Conservation (phyloP, 2,797 vertebrate genomes). For the Arnoldichthys spilopterus region DNA sequence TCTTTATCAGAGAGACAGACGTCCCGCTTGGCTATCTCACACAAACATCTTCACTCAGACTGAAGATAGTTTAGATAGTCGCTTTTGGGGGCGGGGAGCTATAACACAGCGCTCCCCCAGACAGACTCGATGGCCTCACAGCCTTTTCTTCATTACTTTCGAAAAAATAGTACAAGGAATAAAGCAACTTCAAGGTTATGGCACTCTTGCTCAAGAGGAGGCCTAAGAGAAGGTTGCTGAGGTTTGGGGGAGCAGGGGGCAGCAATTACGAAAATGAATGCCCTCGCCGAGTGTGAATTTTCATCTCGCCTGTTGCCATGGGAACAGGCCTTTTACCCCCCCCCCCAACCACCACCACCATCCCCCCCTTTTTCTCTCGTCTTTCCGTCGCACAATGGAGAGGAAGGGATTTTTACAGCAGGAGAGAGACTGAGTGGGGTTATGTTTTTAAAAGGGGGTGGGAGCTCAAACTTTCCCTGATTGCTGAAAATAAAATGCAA, state of each 20-base stretch:
- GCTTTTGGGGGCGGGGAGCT: not conserved
- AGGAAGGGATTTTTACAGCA: slow-evolving; percentile 71
- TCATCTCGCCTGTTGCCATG: slow-evolving; percentile 88
- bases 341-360: slow-evolving; percentile 52
- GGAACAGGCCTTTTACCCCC: slow-evolving; percentile 73
- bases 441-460: slow-evolving; percentile 46
- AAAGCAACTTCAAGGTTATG: slow-evolving; percentile 73
- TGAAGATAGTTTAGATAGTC: slow-evolving; percentile 34
- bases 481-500: slow-evolving; percentile 25
- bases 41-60: slow-evolving; percentile 36
- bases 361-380: slow-evolving; percentile 52
- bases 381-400: slow-evolving; percentile 74
- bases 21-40: slow-evolving; percentile 24
- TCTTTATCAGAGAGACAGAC: slow-evolving; percentile 6
- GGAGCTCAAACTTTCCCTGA: slow-evolving; percentile 58
- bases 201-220: slow-evolving; percentile 63
- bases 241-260: slow-evolving; percentile 71
- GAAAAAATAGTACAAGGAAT: slow-evolving; percentile 49
- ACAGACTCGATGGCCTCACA: slow-evolving; percentile 55
- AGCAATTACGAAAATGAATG: slow-evolving; percentile 86
- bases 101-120: slow-evolving; percentile 35
- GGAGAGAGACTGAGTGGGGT: slow-evolving; percentile 55
- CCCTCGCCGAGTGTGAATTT: slow-evolving; percentile 87
- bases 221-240: slow-evolving; percentile 75
- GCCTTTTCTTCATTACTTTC: slow-evolving; percentile 60